A percentile compares a stretch with the other conserved stretches of the same genome.
These are phyloP conservation scores for Protodeltote pygarga DNA, from an alignment of 2,888 invertebrate genomes.

Conservation along the genomic window DNA sequence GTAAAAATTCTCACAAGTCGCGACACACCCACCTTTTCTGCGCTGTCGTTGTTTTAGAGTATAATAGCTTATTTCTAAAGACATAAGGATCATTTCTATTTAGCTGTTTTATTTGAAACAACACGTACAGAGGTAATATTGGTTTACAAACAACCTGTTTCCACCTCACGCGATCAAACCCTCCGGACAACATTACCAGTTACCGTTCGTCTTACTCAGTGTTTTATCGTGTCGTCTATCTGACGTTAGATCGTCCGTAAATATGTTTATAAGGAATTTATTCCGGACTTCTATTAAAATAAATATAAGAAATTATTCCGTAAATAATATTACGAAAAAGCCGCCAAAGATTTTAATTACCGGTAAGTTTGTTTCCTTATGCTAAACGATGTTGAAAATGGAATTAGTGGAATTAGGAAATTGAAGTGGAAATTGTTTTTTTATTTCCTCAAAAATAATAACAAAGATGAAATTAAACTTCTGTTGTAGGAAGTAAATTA, in stretches of 20 bases:
- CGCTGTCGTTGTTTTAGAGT: slow-evolving; percentile 1
- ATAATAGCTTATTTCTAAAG: slow-evolving; percentile 23
- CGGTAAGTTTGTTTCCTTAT: slow-evolving; percentile 70
- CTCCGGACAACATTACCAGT: slow-evolving; percentile 58
- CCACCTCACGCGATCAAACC: slow-evolving; percentile 57
- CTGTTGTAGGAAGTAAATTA: not conserved
- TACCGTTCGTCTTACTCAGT: slow-evolving; percentile 63
- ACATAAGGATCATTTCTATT: slow-evolving; percentile 56
- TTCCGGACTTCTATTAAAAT: slow-evolving; percentile 57
- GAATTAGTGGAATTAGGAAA: not conserved
- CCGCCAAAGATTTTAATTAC: slow-evolving; percentile 87
- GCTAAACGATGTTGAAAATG: slow-evolving; percentile 14
- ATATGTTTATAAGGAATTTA: slow-evolving; percentile 69
- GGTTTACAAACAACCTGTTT: slow-evolving; percentile 70
- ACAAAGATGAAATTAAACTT: not conserved
- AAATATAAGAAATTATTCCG: slow-evolving; percentile 68
- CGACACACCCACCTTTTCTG: slow-evolving; percentile 65
- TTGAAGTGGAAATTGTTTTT: not conserved
- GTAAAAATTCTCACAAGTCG: slow-evolving; percentile 17
- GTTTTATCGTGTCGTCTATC: slow-evolving; percentile 63
- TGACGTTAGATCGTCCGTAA: slow-evolving; percentile 37
- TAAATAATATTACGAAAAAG: slow-evolving; percentile 56
- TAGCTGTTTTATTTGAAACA: slow-evolving; percentile 15
- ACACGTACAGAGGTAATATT: slow-evolving; percentile 34
- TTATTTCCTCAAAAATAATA: not conserved